Conservation (phyloP, 2,888 invertebrate species). For the Trichacis sp. region DNA sequence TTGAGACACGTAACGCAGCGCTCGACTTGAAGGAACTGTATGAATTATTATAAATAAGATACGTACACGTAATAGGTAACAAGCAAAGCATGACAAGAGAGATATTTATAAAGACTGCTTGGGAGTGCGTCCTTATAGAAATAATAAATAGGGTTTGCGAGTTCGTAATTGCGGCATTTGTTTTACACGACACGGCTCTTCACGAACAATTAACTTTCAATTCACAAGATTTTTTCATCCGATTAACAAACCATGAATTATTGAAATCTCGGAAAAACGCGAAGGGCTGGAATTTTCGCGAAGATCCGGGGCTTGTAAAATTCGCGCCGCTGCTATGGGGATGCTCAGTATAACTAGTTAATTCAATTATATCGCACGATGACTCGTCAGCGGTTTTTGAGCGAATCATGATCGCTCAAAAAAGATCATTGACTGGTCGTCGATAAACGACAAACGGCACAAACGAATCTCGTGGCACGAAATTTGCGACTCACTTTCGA, state of each 20-base stretch:
- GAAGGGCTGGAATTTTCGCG: not conserved
- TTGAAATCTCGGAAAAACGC: not conserved
- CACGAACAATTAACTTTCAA: conserved; percentile 2
- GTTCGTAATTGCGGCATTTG: conserved; percentile 17
- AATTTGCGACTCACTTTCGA: not conserved
- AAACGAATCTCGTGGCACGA: conserved; percentile 28
- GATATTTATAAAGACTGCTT: conserved; percentile 68
- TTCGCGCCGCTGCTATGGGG: conserved; percentile 19
- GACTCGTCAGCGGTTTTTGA: conserved; percentile 14
- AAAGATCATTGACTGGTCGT: conserved; percentile 7
- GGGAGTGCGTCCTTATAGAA: conserved; percentile 61
- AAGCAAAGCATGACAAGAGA: conserved; percentile 45
- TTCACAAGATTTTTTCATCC: not conserved
- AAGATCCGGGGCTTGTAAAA: not conserved
- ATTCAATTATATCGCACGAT: conserved; percentile 25
- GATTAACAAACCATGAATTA: not conserved
- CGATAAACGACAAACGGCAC: conserved; percentile 7
- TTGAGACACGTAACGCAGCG: conserved; percentile 19
- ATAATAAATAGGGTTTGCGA: conserved; percentile 20
- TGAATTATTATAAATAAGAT: conserved; percentile 35
- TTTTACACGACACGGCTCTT: not conserved
- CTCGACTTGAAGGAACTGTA: conserved; percentile 28
- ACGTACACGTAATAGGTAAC: conserved; percentile 29
- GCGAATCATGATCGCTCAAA: too few relatives aligned
- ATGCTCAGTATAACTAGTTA: conserved; percentile 34